Evolutionary conservation across 1,140 invertebrate species (phyloP).

Genomic region (Capitella teleta): DNA sequence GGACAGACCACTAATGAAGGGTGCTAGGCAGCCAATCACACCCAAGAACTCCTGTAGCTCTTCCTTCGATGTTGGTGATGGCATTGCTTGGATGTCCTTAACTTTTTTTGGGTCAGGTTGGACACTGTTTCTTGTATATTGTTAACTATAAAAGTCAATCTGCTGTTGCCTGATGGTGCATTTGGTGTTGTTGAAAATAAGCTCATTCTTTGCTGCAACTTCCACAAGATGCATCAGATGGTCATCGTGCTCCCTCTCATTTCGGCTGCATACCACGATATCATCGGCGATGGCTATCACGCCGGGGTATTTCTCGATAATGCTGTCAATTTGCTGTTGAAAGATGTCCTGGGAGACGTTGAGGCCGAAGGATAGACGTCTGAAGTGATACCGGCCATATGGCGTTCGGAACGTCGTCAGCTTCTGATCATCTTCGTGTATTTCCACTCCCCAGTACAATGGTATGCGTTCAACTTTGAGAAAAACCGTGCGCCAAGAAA

Average conservation of each 20-base stretch:
- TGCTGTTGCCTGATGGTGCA: not conserved
- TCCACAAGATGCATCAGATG: constrained; percentile 21
- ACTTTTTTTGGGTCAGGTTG: constrained; percentile 34
- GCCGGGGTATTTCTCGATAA: constrained; percentile 27
- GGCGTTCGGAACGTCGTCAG: constrained; percentile 18
- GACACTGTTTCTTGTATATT: constrained; percentile 32
- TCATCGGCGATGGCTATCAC: constrained; percentile 35
- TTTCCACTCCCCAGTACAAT: too few relatives aligned
- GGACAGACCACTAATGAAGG: too few relatives aligned
- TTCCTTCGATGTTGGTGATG: constrained; percentile 12
- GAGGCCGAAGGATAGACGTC: constrained; percentile 16
- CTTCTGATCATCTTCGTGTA: constrained; percentile 16
- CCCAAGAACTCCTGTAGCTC: constrained; percentile 18
- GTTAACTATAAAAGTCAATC: constrained; percentile 14
- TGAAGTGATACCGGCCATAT: constrained; percentile 16
- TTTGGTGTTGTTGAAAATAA: constrained; percentile 36
- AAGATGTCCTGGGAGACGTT: constrained; percentile 24
- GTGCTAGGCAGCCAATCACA: too few relatives aligned
- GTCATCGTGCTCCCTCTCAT: constrained; percentile 1
- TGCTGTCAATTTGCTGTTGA: constrained; percentile 21
- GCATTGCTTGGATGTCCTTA: constrained; percentile 22
- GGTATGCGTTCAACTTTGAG: too few relatives aligned
- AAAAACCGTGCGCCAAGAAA: too few relatives aligned
- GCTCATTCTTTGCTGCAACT: constrained; percentile 22
- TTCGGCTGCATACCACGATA: constrained; percentile 2